Evolutionary conservation across 2,113 vertebrate genomes (phyloP).

Genomic region (Ameiurus melas): DNA sequence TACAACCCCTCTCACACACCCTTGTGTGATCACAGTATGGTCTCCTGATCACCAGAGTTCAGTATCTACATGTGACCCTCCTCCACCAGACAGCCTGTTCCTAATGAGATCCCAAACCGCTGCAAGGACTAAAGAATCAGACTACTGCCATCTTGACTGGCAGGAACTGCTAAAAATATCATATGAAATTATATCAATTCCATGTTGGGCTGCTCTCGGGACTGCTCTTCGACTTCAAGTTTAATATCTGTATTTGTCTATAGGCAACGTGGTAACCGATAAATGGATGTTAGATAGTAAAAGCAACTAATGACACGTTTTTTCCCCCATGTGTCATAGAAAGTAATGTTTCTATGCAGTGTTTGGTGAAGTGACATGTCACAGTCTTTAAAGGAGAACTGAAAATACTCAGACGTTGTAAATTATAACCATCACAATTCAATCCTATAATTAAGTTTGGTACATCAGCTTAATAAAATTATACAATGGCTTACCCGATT

Average conservation of each 20-base stretch:
- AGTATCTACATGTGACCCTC: constrained; percentile 23
- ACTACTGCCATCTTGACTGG: not conserved
- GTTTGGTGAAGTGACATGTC: not conserved
- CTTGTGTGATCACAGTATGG: not conserved
- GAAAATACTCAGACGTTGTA: not conserved
- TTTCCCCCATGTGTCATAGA: not conserved
- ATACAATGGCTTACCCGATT: not conserved
- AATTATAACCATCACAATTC: not conserved
- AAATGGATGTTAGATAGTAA: not conserved
- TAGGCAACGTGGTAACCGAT: not conserved
- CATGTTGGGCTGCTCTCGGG: not conserved
- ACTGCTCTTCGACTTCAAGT: not conserved
- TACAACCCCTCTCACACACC: not conserved
- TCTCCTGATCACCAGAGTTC: not conserved
- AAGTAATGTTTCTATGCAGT: not conserved
- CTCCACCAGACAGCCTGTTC: constrained; percentile 1
- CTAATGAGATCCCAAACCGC: constrained; percentile 31
- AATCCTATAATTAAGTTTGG: not conserved
- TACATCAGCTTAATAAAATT: not conserved
- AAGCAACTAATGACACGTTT: not conserved
- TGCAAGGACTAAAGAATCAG: not conserved
- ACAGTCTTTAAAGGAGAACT: not conserved
- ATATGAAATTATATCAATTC: not conserved
- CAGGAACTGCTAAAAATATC: not conserved
- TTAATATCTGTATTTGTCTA: not conserved